Base-by-base conservation (phyloP, 2,113 vertebrate species). In the Phaethornis superciliosus region DNA sequence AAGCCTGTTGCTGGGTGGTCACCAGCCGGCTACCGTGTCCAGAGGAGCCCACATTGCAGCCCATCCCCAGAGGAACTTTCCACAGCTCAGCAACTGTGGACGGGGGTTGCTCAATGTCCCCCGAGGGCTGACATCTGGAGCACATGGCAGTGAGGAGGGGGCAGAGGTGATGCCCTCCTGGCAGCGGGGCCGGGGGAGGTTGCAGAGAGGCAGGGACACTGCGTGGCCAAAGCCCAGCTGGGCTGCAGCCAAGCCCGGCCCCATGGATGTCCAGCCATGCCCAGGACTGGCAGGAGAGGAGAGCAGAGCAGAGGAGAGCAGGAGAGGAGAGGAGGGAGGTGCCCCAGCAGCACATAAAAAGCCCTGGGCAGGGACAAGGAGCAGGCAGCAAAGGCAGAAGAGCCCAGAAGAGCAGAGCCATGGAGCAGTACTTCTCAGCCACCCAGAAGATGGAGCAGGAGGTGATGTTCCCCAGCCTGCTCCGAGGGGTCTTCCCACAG, bases 401-500 rank as follows among this genome's bases (percentile, higher is more conserved):
- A 46, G 78, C 81, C 91, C 98, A 2, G 35, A 35, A 98, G 16
- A 79, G 93, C 68, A 17, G 96, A 3, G 86, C 97, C 59, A 97
- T 99, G 97, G 98, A 97, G 68, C 93, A 94, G 79, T 99, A 99
- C 97, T 97, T 97, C 32, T 96, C 97, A 0, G 97, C 97, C 1
- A 98, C 98, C 3, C 96, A 89, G 8, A 96, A 98, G 96, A 99
- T 99, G 99, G 99, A 99, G 96, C 98, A 98, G 86, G 98, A 98
- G 52, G 93, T 99, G 58, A 98, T 99, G 97, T 97, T 99, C 82
- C 99, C 99, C 60, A 99, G 98, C 96, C 98, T 99, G 35, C 98
- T 99, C 24, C 94, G 97, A 70, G 99, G 98, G 1, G 95, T 98
- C 55, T 97, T 96, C 3, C 97, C 97, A 1, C 94, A 69, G 24